Evolutionary conservation across 37 sponge, comb jelly and placozoan genomes (phyloP).

Genomic region (Petrosia ficiformis): DNA sequence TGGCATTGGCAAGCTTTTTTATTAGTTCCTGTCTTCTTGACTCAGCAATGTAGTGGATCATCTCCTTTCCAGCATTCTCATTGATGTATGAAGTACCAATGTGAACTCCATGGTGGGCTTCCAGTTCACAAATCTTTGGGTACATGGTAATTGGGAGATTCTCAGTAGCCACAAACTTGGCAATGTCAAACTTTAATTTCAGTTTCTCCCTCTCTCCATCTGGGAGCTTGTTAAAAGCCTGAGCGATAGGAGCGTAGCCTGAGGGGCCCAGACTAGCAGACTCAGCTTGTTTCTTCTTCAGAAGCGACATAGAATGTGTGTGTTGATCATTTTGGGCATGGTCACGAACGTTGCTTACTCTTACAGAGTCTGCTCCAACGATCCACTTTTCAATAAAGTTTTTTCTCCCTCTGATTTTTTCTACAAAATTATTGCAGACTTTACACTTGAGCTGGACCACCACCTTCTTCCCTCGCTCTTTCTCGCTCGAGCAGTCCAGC

Average conservation of each 20-base stretch:
- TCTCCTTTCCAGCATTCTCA: conserved; percentile 25
- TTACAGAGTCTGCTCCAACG: background rate
- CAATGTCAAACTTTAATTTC: conserved; percentile 20
- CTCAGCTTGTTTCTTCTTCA: conserved; percentile 2
- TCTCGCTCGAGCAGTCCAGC: too few species aligned
- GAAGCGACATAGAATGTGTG: background rate
- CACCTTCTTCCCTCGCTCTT: too few species aligned
- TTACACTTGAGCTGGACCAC: conserved; percentile 46
- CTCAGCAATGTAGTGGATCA: conserved; percentile 42
- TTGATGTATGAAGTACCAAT: conserved; percentile 22
- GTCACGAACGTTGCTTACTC: background rate
- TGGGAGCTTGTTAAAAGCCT: background rate
- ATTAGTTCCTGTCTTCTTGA: conserved; percentile 9
- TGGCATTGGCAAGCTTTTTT: conserved; percentile 16
- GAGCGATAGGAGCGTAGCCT: background rate
- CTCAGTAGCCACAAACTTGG: conserved; percentile 31
- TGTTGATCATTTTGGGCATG: conserved; percentile 5
- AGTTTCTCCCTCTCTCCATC: conserved; percentile 15
- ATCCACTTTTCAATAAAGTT: conserved; percentile 9
- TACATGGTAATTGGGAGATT: conserved; percentile 19
- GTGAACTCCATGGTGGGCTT: conserved; percentile 37
- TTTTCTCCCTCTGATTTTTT: conserved; percentile 6
- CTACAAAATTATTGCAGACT: conserved; percentile 28
- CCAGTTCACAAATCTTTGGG: conserved; percentile 21
- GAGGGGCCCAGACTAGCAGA: background rate